Evolutionary conservation across 2,888 invertebrate genomes (phyloP).

Genomic region (Drosophila kokeensis): DNA sequence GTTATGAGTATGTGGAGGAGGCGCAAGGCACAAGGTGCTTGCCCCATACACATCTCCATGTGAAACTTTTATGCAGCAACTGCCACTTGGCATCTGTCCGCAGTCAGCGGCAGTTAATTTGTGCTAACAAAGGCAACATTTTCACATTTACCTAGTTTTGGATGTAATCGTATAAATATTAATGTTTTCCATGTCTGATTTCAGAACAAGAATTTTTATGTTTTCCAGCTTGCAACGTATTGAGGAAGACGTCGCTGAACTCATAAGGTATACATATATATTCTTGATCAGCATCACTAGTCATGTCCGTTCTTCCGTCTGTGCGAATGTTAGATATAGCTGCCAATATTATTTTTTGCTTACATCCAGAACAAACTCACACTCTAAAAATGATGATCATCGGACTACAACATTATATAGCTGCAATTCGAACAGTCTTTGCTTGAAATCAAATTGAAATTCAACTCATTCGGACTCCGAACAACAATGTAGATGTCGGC

Average conservation of each 20-base stretch:
- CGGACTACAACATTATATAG: too few species aligned
- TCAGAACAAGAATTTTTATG: neutral
- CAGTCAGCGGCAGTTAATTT: neutral
- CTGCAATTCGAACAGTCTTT: too few species aligned
- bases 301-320: neutral
- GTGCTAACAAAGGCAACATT: neutral
- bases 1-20: neutral
- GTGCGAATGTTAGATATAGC: neutral
- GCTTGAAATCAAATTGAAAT: too few species aligned
- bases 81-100: neutral
- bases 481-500: neutral
- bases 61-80: constrained; percentile 15
- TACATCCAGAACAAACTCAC: neutral
- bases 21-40: constrained; percentile 7
- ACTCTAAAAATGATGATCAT: too few species aligned
- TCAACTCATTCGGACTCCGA: too few species aligned
- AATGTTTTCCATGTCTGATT: neutral
- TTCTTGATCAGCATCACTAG: neutral
- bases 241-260: neutral
- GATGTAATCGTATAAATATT: neutral
- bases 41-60: constrained; percentile 2
- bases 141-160: neutral
- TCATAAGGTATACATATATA: neutral
- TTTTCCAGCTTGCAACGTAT: neutral
- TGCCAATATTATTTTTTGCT: neutral